Conservation (phyloP, 2,797 vertebrate genomes). For the Bradypodion ventrale region DNA sequence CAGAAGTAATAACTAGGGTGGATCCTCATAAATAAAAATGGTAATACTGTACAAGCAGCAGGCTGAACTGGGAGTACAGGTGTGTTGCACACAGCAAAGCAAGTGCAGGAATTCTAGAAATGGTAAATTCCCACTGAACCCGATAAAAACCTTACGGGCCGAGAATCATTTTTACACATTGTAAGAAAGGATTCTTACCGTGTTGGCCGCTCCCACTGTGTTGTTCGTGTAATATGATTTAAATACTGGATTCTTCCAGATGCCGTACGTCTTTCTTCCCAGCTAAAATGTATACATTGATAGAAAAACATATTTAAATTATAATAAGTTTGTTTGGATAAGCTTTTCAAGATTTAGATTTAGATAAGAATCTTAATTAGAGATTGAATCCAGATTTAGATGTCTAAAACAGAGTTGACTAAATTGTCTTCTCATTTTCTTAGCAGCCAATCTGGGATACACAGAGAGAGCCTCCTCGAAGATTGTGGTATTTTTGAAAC, state of each 20-base stretch:
- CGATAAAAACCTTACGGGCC: accelerated
- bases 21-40: background rate
- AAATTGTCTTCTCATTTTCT: background rate
- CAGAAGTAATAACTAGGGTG: background rate
- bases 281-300: constrained; percentile 78
- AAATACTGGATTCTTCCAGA: constrained; percentile 96
- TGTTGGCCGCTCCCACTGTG: constrained; percentile 94
- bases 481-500: no score
- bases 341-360: background rate
- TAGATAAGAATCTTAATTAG: background rate
- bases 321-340: background rate
- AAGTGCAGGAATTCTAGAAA: background rate
- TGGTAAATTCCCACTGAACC: background rate
- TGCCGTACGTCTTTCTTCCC: constrained; percentile 93
- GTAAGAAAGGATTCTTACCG: constrained; percentile 76
- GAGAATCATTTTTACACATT: background rate
- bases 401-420: no score
- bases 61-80: background rate
- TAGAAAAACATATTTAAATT: constrained; percentile 45
- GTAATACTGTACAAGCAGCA: background rate
- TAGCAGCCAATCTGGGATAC: no score
- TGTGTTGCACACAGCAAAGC: no score
- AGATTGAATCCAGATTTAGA: background rate
- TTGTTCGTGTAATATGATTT: constrained; percentile 95
- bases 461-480: no score